Conservation (phyloP, 1,140 invertebrate genomes). For the Acromyrmex echinatior region DNA sequence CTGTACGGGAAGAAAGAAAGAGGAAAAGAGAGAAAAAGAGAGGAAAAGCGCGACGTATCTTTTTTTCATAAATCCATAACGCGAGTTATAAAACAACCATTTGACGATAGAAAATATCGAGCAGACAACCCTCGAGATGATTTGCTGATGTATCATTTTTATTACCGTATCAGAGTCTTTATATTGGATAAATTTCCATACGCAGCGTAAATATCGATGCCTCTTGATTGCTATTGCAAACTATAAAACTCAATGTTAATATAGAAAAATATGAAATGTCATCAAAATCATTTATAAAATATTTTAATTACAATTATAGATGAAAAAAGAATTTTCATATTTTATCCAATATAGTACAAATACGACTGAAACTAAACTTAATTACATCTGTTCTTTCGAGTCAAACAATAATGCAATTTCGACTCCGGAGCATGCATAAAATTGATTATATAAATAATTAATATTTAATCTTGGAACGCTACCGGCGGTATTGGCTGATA, state of each 20-base stretch:
- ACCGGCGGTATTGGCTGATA: no score
- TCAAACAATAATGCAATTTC: neutral
- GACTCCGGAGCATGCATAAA: neutral
- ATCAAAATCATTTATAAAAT: neutral
- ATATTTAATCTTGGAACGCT: neutral
- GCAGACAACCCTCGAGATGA: slow-evolving; percentile 36
- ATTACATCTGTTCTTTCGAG: neutral
- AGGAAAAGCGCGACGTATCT: slow-evolving; percentile 29
- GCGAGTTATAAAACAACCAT: slow-evolving; percentile 64
- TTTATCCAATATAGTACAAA: neutral
- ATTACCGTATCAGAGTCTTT: slow-evolving; percentile 41
- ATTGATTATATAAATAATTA: slow-evolving; percentile 6
- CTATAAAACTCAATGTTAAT: neutral
- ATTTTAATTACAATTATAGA: neutral
- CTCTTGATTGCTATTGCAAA: slow-evolving; percentile 38
- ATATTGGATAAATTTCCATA: slow-evolving; percentile 61
- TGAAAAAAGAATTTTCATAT: neutral
- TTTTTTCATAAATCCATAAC: slow-evolving; percentile 66
- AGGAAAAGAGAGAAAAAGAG: neutral
- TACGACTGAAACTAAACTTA: neutral
- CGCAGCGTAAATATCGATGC: slow-evolving; percentile 16
- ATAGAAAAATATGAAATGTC: neutral
- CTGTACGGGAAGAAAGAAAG: neutral
- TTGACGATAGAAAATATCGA: slow-evolving; percentile 56
- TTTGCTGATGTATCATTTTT: slow-evolving; percentile 62